Evolutionary conservation across 2,113 vertebrate species (phyloP).

Genomic region (Chionis minor): DNA sequence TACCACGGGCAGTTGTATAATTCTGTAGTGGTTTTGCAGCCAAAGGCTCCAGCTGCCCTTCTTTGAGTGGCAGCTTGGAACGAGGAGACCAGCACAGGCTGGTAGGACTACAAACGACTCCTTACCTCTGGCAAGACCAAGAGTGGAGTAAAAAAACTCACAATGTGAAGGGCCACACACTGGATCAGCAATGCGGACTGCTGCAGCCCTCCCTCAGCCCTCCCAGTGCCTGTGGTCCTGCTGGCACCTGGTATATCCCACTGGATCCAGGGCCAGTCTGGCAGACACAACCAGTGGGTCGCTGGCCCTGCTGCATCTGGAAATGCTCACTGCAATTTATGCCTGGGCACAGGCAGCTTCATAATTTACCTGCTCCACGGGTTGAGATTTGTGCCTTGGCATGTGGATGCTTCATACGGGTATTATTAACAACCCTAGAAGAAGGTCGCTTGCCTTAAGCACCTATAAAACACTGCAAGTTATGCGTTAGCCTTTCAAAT

Average conservation of each 20-base stretch:
- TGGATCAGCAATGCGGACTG: background rate
- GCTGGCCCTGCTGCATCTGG: background rate
- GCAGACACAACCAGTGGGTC: background rate
- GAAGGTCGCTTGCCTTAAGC: background rate
- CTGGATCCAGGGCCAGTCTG: background rate
- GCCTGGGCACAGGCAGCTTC: background rate
- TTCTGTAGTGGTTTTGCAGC: background rate
- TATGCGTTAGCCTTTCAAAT: background rate
- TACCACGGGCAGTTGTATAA: background rate
- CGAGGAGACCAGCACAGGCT: background rate
- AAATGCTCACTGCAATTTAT: background rate
- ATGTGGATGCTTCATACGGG: background rate
- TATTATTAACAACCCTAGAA: background rate
- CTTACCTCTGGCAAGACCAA: background rate
- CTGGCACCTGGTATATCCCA: background rate
- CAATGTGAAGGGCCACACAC: background rate
- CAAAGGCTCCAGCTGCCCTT: conserved; percentile 26
- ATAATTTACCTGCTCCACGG: background rate
- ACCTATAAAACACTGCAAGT: background rate
- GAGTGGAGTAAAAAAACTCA: background rate
- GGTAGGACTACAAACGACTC: background rate
- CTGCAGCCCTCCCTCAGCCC: background rate
- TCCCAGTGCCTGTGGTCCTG: background rate
- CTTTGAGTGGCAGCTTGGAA: background rate
- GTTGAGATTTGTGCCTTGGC: background rate